Evolutionary conservation across 2,888 invertebrate species (phyloP).

Genomic region (Noctua janthina): DNA sequence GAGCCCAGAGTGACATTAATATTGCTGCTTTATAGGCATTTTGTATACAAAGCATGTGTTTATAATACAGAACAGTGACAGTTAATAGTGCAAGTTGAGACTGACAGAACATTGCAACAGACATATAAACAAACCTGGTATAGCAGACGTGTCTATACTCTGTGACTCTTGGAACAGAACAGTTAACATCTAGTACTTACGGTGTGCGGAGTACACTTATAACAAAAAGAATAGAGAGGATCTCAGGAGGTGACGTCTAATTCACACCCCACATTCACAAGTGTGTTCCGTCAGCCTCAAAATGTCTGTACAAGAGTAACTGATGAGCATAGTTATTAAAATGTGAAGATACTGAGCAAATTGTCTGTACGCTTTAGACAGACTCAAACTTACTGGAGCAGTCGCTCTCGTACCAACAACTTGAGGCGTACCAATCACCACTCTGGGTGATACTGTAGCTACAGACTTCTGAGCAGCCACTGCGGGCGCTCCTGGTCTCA

Average conservation of each 20-base stretch:
- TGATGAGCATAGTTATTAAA: conserved; percentile 54
- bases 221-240: conserved; percentile 48
- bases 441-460: conserved; percentile 94
- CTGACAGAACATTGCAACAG: conserved; percentile 70
- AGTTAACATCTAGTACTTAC: conserved; percentile 55
- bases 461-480: conserved; percentile 94
- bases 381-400: conserved; percentile 92
- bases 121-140: conserved; percentile 69
- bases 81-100: conserved; percentile 69
- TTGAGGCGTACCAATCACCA: conserved; percentile 95
- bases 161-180: conserved; percentile 60
- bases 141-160: conserved; percentile 66
- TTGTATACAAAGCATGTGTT: conserved; percentile 68
- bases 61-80: conserved; percentile 59
- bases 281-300: conserved; percentile 70
- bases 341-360: conserved; percentile 68
- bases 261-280: conserved; percentile 61
- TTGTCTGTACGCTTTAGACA: conserved; percentile 60
- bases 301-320: conserved; percentile 70
- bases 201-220: conserved; percentile 33
- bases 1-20: conserved; percentile 60
- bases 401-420: conserved; percentile 95
- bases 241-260: conserved; percentile 54
- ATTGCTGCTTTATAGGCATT: conserved; percentile 55
- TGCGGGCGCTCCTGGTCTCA: conserved; percentile 93